Evolutionary conservation across 1,140 invertebrate genomes (phyloP), one percentile per base, ranked within the genome.

Genomic region (Brachionus rotundiformis): DNA sequence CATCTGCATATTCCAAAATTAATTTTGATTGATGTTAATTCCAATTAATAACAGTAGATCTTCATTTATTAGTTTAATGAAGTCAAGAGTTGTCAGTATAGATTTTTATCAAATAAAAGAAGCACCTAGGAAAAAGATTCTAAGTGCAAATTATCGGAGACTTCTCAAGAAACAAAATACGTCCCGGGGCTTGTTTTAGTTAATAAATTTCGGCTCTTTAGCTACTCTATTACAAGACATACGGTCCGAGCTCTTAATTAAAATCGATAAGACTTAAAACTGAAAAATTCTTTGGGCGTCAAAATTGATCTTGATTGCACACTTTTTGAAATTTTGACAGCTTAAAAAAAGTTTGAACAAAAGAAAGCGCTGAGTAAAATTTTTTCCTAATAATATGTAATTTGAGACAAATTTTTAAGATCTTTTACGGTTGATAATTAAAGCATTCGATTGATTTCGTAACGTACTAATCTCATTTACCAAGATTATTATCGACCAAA

Each of bases 331-430:
- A 19, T 8, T 39, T 68, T 68, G 63, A 68, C 63, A 68, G 63
- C 6, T 68, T 68, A 36, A 29, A 7, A 8, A 16, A 36, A 25
- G 25, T 25, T 63, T 5, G n/a, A 11, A 63, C 61, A 63, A 63
- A 63, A 63, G 61, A 63, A 63, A 33, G 61, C 63, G 29, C 33
- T 68, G 33, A 36, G 29, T 39, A 36, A 36, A 33, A 11, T 16
- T n/a, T 16, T 19, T 16, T 6, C 13, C 63, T 33, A 68, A 33
- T 68, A 68, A 36, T 39, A 33, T 68, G 63, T 68, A 68, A 68
- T 68, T 68, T 68, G 63, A 68, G 31, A 68, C 63, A 25, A 68
- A 39, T 16, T 68, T 39, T 6, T 68, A 33, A 63, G 61, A 63
- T 63, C 61, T 29, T 63, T 63, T 27, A 31, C 7, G 16, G 8